Evolutionary conservation across 2,797 vertebrate genomes (phyloP).

Genomic region (Parambassis ranga): DNA sequence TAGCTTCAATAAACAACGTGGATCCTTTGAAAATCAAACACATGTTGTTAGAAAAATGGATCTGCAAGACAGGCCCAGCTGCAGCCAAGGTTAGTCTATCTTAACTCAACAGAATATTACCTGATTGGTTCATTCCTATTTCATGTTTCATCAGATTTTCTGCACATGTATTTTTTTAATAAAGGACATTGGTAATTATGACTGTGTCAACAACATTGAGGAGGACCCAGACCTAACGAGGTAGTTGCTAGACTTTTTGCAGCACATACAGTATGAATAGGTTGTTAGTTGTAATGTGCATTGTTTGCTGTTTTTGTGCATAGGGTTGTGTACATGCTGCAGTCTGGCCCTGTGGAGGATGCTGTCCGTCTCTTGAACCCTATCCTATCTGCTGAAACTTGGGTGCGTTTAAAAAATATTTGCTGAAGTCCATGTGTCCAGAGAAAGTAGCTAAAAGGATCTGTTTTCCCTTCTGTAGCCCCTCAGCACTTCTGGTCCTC

Average conservation of each 20-base stretch:
- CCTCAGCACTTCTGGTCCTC: constrained; percentile 76
- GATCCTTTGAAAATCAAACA: constrained; percentile 88
- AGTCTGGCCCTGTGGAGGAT: constrained; percentile 80
- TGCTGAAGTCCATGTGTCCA: neutral
- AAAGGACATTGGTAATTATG: constrained; percentile 77
- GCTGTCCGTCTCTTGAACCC: constrained; percentile 84
- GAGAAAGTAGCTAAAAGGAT: neutral
- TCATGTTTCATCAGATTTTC: neutral
- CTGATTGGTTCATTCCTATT: too few relatives aligned
- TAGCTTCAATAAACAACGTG: constrained; percentile 88
- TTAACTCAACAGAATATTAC: too few relatives aligned
- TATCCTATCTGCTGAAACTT: constrained; percentile 84
- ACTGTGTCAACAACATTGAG: constrained; percentile 78
- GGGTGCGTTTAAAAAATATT: constrained; percentile 76
- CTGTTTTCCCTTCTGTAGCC: constrained; percentile 75
- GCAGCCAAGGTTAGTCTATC: constrained; percentile 75
- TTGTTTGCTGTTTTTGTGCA: neutral
- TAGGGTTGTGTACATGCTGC: constrained; percentile 91
- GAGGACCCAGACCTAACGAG: constrained; percentile 89
- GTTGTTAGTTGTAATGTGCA: neutral
- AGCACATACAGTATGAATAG: neutral
- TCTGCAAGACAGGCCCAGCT: constrained; percentile 81
- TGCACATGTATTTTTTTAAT: neutral
- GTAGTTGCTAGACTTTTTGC: constrained; percentile 58
- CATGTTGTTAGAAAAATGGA: constrained; percentile 91